Evolutionary conservation across 2,797 vertebrate species (phyloP), one percentile per base, ranked within the genome.

Genomic region (Myotis planiceps): DNA sequence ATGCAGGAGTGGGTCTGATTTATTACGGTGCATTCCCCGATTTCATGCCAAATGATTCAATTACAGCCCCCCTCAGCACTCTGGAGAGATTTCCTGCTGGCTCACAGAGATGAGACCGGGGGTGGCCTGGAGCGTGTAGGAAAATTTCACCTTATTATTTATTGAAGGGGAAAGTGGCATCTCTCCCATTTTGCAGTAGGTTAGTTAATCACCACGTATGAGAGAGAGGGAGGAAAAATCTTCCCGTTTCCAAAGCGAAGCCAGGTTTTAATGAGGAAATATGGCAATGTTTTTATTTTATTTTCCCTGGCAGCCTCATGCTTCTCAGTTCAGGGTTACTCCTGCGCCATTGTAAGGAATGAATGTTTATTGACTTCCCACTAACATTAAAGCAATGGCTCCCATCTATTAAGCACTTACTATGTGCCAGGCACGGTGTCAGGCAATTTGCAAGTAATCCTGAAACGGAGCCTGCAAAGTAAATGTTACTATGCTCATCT

Each of bases 31-130:
- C 81, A 53, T 88, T 80, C 94, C 74, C 63, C 92, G 94, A 90
- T 97, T 97, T 97, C 97, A 97, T 97, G 96, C 96, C 94, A 95
- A 97, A 94, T 97, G 95, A 97, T 97, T 96, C 96, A 92, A 95
- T 97, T 97, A 92, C 29, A 32, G 78, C 49, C 92, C 90, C 85
- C 90, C 90, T 94, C 32, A 51, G 82, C n/a, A 25, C 95, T 97
- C 85, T 39, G 85, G 90, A 96, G 92, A 97, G 88, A 78, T 79
- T 66, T 86, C 96, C 94, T 53, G 94, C 95, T 81, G 92, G 88
- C 65, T 97, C 39, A 65, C 81, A 65, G 66, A 90, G 95, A 95
- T 79, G 95, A 97, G 92, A 79, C 60, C 29, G 0, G 39, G 83
- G 68, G 49, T 94, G 90, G 94, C 95, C 92, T 0, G 7, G 45